Base-by-base conservation (phyloP, 30 jellyfish, hydroid and myxozoan genomes). In the Aurelia sp. region DNA sequence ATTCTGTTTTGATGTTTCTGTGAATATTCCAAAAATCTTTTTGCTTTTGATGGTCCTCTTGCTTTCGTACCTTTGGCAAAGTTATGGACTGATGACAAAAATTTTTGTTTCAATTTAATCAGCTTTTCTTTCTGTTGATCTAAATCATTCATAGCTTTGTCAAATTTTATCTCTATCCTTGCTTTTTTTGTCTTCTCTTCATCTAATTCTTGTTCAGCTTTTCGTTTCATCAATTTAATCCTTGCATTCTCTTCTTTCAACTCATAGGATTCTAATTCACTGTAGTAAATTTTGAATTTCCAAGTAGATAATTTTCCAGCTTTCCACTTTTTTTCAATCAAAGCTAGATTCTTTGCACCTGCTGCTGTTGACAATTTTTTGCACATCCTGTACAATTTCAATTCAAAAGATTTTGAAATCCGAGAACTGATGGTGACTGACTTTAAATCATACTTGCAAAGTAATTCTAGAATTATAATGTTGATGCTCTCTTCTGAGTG, bases 31-130 rank as follows among this genome's bases (percentile, higher is more conserved):
- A 7, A 57, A 70, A 70, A 70, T 12, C 55, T 35, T 70, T 35
- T 70, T n/a, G n/a, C n/a, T n/a, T n/a, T n/a, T n/a, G n/a, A n/a
- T 31, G 51, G 27, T 60, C 86, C 51, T 30, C 86, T 74, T 13
- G 30, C 73, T 74, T 58, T 50, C 8, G 59, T 38, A 38, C 20
- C 55, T 51, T 74, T 74, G 51, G 53, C 41, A 74, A 30, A 33
- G n/a, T 74, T 74, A 41, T 70, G 81, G 33, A 70, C 81, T 3
- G 57, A 17, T 17, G 51, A 40, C 21, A 22, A 13, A 74, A 74
- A 22, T 24, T 6, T 19, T 74, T 22, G 86, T 53, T 19, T 24
- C 6, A 74, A 13, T 11, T 58, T 74, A 24, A 16, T 47, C 21
- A 2, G 31, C 18, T 74, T 22, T 18, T 48, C 22, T n/a, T n/a